These are phyloP conservation scores for Odontophorus gujanensis DNA, from an alignment of 2,113 vertebrate species.

Conservation along the genomic window DNA sequence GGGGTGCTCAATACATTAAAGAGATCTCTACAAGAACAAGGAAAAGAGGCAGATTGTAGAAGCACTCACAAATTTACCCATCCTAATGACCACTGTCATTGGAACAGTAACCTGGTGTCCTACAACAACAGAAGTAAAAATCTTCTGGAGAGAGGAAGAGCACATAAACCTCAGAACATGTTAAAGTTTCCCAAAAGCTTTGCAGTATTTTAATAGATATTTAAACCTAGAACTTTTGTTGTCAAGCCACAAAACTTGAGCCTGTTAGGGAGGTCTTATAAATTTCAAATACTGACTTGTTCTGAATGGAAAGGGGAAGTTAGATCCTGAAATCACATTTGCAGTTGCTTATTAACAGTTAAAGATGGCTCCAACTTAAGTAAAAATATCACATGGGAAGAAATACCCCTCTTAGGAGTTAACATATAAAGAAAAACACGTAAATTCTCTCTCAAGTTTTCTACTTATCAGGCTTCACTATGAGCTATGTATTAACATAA, in stretches of 20 bases:
- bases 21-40: too few species aligned
- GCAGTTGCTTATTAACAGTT: background rate
- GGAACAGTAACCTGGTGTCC: background rate
- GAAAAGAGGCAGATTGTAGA: too few species aligned
- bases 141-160: background rate
- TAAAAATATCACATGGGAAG: background rate
- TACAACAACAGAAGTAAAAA: background rate
- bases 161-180: background rate
- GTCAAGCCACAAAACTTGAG: background rate
- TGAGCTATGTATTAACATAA: background rate
- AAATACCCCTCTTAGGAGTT: background rate
- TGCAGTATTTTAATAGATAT: background rate
- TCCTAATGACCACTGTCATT: background rate
- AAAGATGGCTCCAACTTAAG: background rate
- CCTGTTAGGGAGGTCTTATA: background rate
- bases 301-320: background rate
- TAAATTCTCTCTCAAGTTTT: background rate
- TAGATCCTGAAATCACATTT: background rate
- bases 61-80: too few species aligned
- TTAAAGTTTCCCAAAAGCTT: background rate
- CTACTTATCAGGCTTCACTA: background rate
- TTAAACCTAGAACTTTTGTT: background rate
- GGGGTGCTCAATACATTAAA: too few species aligned
- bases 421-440: background rate
- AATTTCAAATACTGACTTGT: background rate